Base-by-base conservation (phyloP, 1,140 invertebrate genomes). In the Musca vetustissima region DNA sequence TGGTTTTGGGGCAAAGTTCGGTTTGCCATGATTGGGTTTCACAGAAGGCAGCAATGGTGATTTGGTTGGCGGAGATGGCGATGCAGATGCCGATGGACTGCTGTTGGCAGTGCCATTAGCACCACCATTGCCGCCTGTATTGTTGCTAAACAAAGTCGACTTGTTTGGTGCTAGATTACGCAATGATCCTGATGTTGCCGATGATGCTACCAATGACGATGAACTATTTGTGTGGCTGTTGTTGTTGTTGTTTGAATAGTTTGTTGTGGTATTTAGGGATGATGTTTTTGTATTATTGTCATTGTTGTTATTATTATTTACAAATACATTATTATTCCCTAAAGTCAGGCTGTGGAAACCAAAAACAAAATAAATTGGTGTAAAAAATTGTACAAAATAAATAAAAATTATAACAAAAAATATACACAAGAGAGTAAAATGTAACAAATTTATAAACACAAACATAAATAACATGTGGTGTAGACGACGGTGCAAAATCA, bases 1-100 rank as follows among this genome's bases (percentile, higher is more conserved):
- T 22, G 81, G 81, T 65, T 83, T 83, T 4, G 81, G 81, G 7
- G 81, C 81, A 65, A 81, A 82, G 55, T 83, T 82, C 43, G 81
- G 81, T 71, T 83, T 83, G 50, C 81, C 81, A 72, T 76, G 77
- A 67, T 79, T 77, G 21, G 76, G 79, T 71, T 79, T 81, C 70
- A 69, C 67, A 17, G 74, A 71, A 21, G 73, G 69, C 49, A 66
- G 70, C 49, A 66, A 70, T 57, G 72, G 69, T 19, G 73, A 75
- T 61, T 71, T 70, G 22, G 66, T 73, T 48, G 53, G 69, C 36
- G 68, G 52, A 43, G 67, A 47, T 47, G 57, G 70, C 55, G 61
- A 64, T 25, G 71, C 69, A 52, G 72, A 67, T 32, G 55, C 24
- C 43, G 32, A 52, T 52, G 70, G 70, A 67, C 71, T 69, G 15